Percentiles rank a stretch among this genome's conserved stretches.
Conservation (phyloP, 2,888 invertebrate genomes). For the Cephonodes hylas region DNA sequence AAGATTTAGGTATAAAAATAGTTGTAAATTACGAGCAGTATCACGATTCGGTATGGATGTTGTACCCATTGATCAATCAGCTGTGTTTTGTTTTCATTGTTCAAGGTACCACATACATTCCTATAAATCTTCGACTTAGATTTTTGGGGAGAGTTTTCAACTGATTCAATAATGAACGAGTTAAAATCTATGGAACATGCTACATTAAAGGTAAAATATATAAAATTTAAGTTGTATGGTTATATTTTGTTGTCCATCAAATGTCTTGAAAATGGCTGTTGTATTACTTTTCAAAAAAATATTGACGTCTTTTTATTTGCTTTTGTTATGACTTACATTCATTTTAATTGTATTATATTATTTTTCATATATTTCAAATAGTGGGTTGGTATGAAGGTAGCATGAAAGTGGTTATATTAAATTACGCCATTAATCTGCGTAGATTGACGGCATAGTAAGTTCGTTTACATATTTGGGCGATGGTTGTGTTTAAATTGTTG, state of each 20-base stretch:
- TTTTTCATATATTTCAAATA: not conserved
- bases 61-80: slow-evolving; percentile 50
- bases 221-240: not conserved
- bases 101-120: slow-evolving; percentile 24
- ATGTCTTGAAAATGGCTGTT: slow-evolving; percentile 21
- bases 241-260: slow-evolving; percentile 11
- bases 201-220: slow-evolving; percentile 89
- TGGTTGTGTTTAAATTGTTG: not conserved
- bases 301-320: not conserved
- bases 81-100: slow-evolving; percentile 77
- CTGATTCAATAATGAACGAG: slow-evolving; percentile 87
- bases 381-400: not conserved
- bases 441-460: not conserved
- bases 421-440: slow-evolving; percentile 4
- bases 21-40: not conserved
- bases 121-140: not conserved
- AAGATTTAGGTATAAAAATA: not conserved
- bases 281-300: not conserved
- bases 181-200: slow-evolving; percentile 97
- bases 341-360: not conserved
- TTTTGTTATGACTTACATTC: not conserved
- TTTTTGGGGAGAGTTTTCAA: not conserved
- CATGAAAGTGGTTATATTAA: not conserved
- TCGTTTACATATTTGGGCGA: not conserved
- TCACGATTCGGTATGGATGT: slow-evolving; percentile 8